These are phyloP conservation scores for Scolanthus callimorphus DNA, from an alignment of 92 coral and sea anemone species.

Conservation along the genomic window DNA sequence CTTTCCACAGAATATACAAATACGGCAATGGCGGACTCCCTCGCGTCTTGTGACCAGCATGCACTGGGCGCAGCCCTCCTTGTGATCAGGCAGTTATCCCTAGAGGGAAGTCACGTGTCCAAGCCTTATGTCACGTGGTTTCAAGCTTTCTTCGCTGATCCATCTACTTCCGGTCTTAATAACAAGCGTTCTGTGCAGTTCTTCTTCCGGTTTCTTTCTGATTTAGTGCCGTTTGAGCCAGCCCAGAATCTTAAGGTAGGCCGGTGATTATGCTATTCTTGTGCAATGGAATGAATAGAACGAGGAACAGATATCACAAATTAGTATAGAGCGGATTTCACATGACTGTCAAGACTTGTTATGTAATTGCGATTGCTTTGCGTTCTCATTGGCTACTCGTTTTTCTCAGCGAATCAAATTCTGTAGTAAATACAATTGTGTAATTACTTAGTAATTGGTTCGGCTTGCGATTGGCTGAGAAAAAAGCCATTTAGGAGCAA, in stretches of 20 bases:
- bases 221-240: slow-evolving; percentile 86
- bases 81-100: slow-evolving; percentile 73
- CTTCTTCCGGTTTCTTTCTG: slow-evolving; percentile 72
- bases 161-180: slow-evolving; percentile 29
- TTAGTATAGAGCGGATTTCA: no score
- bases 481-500: no score
- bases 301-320: no score
- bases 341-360: no score
- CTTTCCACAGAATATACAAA: slow-evolving; percentile 49
- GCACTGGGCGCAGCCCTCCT: slow-evolving; percentile 52
- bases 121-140: slow-evolving; percentile 86
- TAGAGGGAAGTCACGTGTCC: slow-evolving; percentile 81
- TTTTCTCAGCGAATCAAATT: no score
- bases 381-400: no score
- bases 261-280: no score
- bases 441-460: no score
- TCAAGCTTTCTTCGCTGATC: slow-evolving; percentile 35
- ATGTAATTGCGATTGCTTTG: no score
- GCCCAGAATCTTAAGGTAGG: slow-evolving; percentile 84
- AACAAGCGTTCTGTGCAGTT: slow-evolving; percentile 79
- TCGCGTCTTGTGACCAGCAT: slow-evolving; percentile 43
- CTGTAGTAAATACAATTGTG: no score
- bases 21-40: slow-evolving; percentile 34
- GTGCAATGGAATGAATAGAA: no score
- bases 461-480: no score